Percentiles rank a stretch among this genome's conserved stretches.
Evolutionary conservation across 2,888 invertebrate species (phyloP).

Genomic region (Maniola hyperantus): DNA sequence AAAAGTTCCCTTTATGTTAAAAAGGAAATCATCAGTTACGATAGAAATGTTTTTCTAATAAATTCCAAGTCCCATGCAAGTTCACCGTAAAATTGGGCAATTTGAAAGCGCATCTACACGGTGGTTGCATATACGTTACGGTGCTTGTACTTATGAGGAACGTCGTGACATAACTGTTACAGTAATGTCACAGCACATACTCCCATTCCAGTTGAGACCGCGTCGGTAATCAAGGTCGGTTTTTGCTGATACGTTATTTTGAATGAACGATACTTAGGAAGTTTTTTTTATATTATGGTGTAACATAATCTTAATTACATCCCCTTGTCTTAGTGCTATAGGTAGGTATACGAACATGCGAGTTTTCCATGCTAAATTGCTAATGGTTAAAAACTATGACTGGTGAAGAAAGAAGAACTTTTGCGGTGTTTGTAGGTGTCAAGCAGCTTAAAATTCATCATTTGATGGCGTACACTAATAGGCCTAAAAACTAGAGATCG

Average conservation of each 20-base stretch:
- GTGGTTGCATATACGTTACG: conserved; percentile 60
- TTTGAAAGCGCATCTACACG: conserved; percentile 66
- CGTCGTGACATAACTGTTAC: conserved; percentile 67
- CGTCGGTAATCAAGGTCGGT: conserved; percentile 17
- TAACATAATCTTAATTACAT: too few species aligned
- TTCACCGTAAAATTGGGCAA: conserved; percentile 79
- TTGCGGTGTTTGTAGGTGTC: too few species aligned
- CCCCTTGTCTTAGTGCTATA: too few species aligned
- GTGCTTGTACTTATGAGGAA: conserved; percentile 47
- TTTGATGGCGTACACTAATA: too few species aligned
- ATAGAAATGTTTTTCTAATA: conserved; percentile 35
- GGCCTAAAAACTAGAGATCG: neutral
- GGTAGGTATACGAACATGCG: too few species aligned
- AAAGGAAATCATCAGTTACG: conserved; percentile 35
- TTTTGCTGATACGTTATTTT: neutral
- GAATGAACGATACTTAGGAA: too few species aligned
- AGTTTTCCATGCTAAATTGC: too few species aligned
- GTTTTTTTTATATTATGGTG: too few species aligned
- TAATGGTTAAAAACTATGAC: too few species aligned
- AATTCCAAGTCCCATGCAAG: conserved; percentile 35
- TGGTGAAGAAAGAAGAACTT: too few species aligned
- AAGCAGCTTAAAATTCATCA: too few species aligned
- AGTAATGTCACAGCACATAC: conserved; percentile 59
- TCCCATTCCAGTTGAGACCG: conserved; percentile 8
- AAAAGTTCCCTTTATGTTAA: conserved; percentile 7